Conservation (phyloP, 2,888 invertebrate genomes). For the Pseudococcus jackbeardsleyi region DNA sequence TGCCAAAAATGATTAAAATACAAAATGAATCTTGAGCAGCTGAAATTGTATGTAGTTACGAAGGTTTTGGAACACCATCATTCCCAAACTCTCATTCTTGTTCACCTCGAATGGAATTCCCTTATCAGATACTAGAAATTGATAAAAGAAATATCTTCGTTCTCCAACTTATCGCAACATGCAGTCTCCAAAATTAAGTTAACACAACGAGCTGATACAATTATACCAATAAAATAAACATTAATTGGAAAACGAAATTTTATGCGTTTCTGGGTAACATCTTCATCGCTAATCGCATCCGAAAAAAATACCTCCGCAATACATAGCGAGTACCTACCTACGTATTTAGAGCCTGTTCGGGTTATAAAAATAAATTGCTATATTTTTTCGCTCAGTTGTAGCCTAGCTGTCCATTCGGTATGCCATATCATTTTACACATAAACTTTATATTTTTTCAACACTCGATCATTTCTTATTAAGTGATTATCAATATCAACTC, state of each 20-base stretch:
- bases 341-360: neutral
- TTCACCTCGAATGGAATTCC: too few relatives aligned
- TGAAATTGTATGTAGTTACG: too few relatives aligned
- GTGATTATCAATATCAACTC: conserved; percentile 27
- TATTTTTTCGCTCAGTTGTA: conserved; percentile 5
- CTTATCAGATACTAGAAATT: too few relatives aligned
- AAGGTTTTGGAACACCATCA: too few relatives aligned
- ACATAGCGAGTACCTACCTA: neutral
- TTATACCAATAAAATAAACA: neutral
- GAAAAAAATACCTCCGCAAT: neutral
- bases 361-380: conserved; percentile 52
- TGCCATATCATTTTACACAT: conserved; percentile 25
- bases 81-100: too few relatives aligned
- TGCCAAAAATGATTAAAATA: too few relatives aligned
- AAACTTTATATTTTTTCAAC: neutral
- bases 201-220: neutral
- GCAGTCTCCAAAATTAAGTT: too few relatives aligned
- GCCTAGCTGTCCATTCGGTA: neutral
- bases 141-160: too few relatives aligned
- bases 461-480: conserved; percentile 15
- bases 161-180: too few relatives aligned
- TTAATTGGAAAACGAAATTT: conserved; percentile 17
- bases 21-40: too few relatives aligned
- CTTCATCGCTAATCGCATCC: conserved; percentile 14
- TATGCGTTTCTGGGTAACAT: conserved; percentile 30